Evolutionary conservation across 2,113 vertebrate species (phyloP).

Genomic region (Athene noctua): DNA sequence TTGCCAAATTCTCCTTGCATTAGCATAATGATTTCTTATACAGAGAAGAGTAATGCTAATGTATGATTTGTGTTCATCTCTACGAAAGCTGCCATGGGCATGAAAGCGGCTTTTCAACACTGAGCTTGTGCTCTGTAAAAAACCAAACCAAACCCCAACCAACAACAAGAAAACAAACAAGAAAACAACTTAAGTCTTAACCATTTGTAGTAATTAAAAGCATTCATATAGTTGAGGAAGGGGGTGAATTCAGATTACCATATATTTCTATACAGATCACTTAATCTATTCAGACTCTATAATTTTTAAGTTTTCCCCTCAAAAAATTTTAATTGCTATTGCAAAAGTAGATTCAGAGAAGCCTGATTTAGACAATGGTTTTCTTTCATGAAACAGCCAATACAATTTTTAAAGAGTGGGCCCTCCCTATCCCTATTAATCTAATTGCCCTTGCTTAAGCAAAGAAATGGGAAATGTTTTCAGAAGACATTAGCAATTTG

Average conservation of each 20-base stretch:
- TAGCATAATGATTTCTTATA: neutral
- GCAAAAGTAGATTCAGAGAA: neutral
- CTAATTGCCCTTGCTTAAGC: neutral
- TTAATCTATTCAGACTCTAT: neutral
- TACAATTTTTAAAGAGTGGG: neutral
- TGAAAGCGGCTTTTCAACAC: neutral
- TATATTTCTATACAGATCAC: neutral
- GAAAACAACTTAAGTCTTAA: neutral
- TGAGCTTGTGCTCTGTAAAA: neutral
- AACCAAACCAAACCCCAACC: neutral
- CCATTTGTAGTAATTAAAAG: neutral
- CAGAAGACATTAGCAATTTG: neutral
- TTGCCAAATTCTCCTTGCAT: slow-evolving; percentile 10
- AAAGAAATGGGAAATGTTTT: neutral
- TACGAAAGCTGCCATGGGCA: neutral
- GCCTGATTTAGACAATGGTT: neutral
- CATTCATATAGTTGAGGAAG: neutral
- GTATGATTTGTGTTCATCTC: neutral
- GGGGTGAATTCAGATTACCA: neutral
- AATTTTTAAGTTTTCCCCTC: neutral
- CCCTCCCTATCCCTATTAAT: neutral
- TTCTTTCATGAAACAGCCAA: neutral
- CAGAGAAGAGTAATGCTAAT: neutral
- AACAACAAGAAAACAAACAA: neutral
- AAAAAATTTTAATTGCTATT: neutral